Evolutionary conservation across 2,113 vertebrate species (phyloP), one percentile per base, ranked within the genome.

Genomic region (Melanotaenia duboulayi): DNA sequence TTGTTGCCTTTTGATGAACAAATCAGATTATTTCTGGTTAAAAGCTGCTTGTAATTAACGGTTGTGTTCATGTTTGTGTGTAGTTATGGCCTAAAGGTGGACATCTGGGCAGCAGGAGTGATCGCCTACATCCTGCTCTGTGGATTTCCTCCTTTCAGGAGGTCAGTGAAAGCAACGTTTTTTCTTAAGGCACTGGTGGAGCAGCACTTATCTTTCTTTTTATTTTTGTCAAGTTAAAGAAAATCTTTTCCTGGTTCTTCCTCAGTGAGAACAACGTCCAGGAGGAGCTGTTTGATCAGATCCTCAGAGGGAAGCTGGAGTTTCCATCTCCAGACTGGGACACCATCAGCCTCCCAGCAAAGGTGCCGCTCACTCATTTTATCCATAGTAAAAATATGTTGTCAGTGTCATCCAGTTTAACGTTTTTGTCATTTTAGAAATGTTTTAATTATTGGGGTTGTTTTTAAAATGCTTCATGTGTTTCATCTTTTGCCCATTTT

Each of bases 301-400:
- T 99, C 89, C 92, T 99, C 66, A 91, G 95, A 60, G 98, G 98
- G 62, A 96, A 96, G 80, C 92, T 99, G 81, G 97, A 99, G 81
- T 99, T 98, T 71, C 98, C 98, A 0, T 95, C 98, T 51, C 97
- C 98, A 2, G 99, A 99, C 90, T 99, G 98, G 98, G 98, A 99
- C 90, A 94, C 92, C 81, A 94, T 99, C 92, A 97, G 96, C 0
- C 94, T 95, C 52, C 95, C 96, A 0, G 98, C 98, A 23, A 99
- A 99, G 96, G 90, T 91, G 64, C 4, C 17, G 1, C 4, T 52
- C 17, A 6, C 20, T 46, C 19, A 10, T 13, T 23, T 54, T 0
- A 14, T 13, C 17, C 17, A 24, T n/a, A 57, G 37, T n/a, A 13
- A 58, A 58, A 44, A 58, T 22, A 24, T 37, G 19, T 12, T n/a